phyloP scores from a whole-genome alignment of 2,888 invertebrate species.

The Schizaphis graminum region DNA sequence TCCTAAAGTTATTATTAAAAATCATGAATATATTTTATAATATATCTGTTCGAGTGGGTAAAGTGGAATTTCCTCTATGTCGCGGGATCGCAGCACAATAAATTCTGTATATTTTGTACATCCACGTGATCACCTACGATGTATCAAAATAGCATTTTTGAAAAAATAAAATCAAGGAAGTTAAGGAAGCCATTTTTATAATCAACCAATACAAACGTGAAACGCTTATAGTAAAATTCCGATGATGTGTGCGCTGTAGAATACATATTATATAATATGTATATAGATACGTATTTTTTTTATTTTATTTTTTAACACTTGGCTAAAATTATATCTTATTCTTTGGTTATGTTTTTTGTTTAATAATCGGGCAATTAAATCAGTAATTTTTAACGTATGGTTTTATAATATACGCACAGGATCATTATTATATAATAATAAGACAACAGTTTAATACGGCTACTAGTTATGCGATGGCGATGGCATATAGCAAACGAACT shows the following conservation, averaged over 20 bases:
- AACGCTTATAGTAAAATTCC: not conserved
- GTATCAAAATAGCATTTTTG: not conserved
- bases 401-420: not conserved
- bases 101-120: not conserved
- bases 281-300: not conserved
- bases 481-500: not conserved
- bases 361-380: not conserved
- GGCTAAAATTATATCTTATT: not conserved
- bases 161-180: not conserved
- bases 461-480: not conserved
- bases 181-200: not conserved
- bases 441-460: not conserved
- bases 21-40: not conserved
- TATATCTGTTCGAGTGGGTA: not conserved
- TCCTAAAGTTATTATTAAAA: not conserved
- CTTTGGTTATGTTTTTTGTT: not conserved
- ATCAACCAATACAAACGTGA: not conserved
- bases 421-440: not conserved
- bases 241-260: not conserved
- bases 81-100: not conserved
- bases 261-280: not conserved
- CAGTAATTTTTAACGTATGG: not conserved
- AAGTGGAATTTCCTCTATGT: not conserved
- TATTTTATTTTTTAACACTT: not conserved
- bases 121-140: not conserved